Percentiles rank a stretch among this genome's conserved stretches.
Conservation (phyloP, 2,797 vertebrate genomes). For the Tragopan temminckii region DNA sequence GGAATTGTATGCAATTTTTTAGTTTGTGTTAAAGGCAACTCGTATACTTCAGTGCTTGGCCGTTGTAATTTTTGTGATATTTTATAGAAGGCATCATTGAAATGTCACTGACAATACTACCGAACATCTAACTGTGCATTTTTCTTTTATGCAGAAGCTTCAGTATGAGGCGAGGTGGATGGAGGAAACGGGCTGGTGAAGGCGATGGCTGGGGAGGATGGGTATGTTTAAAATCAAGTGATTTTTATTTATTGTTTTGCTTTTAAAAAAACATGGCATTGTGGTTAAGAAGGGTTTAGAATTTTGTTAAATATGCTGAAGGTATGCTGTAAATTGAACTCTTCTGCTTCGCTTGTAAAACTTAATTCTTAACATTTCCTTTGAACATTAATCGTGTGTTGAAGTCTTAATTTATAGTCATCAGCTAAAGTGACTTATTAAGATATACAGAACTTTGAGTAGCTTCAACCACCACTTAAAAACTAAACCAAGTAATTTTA, state of each 20-base stretch:
- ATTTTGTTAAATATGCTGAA: background rate
- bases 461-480: background rate
- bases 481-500: background rate
- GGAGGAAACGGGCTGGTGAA: slow-evolving; percentile 91
- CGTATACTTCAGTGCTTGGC: background rate
- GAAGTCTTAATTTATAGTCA: background rate
- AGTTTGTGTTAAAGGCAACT: background rate
- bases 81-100: background rate
- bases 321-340: background rate
- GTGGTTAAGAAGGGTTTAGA: background rate
- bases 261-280: background rate
- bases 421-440: background rate
- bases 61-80: background rate
- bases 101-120: background rate
- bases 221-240: slow-evolving; percentile 83
- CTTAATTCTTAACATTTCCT: background rate
- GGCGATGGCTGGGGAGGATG: slow-evolving; percentile 92
- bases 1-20: background rate
- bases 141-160: slow-evolving; percentile 82
- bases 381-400: background rate
- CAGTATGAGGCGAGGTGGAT: slow-evolving; percentile 97
- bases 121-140: background rate
- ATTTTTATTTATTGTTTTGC: background rate
- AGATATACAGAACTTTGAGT: background rate
- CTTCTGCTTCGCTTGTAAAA: background rate